Base-by-base conservation (phyloP, 35 echinoderm and acorn worm species). In the Ophiothrix spiculata region DNA sequence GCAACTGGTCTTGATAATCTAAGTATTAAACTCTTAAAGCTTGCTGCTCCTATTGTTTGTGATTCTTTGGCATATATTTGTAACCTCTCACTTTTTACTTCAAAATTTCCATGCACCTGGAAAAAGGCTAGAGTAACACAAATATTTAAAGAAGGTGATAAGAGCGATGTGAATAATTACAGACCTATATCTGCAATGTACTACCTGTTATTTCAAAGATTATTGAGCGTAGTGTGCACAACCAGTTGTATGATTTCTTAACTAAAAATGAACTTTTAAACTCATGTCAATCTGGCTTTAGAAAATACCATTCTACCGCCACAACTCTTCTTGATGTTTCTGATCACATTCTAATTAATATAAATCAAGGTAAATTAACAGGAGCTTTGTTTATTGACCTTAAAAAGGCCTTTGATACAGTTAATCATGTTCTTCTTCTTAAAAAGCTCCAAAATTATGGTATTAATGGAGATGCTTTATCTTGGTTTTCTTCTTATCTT, bases 111-210 rank as follows among this genome's bases (percentile, higher is more conserved):
- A 38, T 38, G 31, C 12, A 39, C 81, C 64, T 88, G 78, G 78
- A 88, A 88, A 38, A 34, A 31, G 0, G 33, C 87, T 28, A 81
- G 79, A 81, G 77, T 88, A 69, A 87, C 78, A 1, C 78, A 33
- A n/a, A 31, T 81, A 1, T 81, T 81, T 21, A 88, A 88, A 81
- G 78, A 64, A 29, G 76, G 87, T 64, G 78, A 74, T 69, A 23
- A 4, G 15, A 64, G 54, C 28, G 35, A 81, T 15, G 33, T 79
- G 14, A 34, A n/a, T 0, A 81, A 88, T 32, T 88, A 88, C 25
- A 64, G 78, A 38, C 87, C 87, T 39, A 88, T 88, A n/a, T 88
- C 87, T 64, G 87, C n/a, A n/a, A n/a, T n/a, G n/a, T 88, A 1
- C 15, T 88, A 23, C 87, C 87, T 34, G 77, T 88, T 31, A 25